phyloP scores from a whole-genome alignment of 2,113 vertebrate genomes.

The Glaucidium brasilianum region DNA sequence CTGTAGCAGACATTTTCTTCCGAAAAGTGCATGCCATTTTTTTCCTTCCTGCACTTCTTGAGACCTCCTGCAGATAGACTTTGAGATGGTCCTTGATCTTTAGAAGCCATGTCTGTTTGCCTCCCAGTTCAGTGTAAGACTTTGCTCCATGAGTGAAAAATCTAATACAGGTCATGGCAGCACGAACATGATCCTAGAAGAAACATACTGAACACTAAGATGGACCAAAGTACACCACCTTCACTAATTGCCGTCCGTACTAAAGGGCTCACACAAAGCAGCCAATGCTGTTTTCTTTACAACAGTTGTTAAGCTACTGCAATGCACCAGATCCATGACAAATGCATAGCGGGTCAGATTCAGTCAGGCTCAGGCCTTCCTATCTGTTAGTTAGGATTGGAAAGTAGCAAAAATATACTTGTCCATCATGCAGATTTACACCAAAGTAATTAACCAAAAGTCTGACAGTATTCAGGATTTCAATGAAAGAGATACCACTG shows the following conservation, averaged over 20 bases:
- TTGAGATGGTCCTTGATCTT: slow-evolving; percentile 95
- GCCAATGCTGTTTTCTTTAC: not conserved
- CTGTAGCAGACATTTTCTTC: slow-evolving; percentile 91
- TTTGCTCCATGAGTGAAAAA: slow-evolving; percentile 93
- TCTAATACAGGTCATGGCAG: slow-evolving; percentile 96
- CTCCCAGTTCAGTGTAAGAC: slow-evolving; percentile 88
- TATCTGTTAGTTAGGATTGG: not conserved
- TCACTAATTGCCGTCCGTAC: not conserved
- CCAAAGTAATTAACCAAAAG: not conserved
- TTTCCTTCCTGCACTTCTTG: slow-evolving; percentile 77
- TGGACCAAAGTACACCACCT: not conserved
- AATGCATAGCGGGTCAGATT: not conserved
- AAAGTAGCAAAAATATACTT: not conserved
- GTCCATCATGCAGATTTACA: not conserved
- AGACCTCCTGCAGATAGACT: slow-evolving; percentile 92
- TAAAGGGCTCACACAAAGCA: not conserved
- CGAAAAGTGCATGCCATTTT: slow-evolving; percentile 82
- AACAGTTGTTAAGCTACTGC: not conserved
- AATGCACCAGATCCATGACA: not conserved
- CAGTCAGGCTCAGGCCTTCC: not conserved
- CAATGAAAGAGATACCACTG: not conserved
- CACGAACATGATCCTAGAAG: slow-evolving; percentile 91
- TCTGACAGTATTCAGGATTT: not conserved
- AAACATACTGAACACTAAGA: not conserved
- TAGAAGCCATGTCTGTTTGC: slow-evolving; percentile 88